These are phyloP conservation scores for Thripadectes ignobilis DNA, from an alignment of 2,797 vertebrate species.

Conservation along the genomic window DNA sequence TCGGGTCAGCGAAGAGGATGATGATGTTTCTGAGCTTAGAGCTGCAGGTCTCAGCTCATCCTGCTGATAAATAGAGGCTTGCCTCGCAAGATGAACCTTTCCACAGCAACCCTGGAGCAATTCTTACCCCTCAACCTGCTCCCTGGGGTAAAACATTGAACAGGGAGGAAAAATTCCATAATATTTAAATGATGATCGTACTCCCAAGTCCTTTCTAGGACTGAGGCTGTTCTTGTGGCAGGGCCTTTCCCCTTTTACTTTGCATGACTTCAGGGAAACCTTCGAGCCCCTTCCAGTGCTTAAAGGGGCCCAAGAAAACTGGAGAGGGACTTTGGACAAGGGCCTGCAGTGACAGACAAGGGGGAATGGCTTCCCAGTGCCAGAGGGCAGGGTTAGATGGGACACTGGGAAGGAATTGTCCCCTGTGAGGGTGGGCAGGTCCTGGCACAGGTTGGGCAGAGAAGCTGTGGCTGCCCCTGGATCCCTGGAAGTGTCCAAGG, in stretches of 20 bases:
- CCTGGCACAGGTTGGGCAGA: not conserved
- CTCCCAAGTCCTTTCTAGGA: not conserved
- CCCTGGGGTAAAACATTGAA: not conserved
- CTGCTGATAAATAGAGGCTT: not conserved
- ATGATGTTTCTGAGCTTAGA: not conserved
- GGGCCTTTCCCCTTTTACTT: not conserved
- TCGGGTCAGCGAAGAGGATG: not conserved
- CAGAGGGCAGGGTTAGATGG: not conserved
- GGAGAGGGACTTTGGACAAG: not conserved
- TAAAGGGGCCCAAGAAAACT: not conserved
- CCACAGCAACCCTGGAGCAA: not conserved
- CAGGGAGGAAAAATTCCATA: not conserved
- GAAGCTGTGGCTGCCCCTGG: not conserved
- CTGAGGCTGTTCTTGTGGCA: not conserved
- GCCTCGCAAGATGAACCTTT: not conserved
- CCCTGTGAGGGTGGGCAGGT: accelerated
- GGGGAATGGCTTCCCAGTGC: not conserved
- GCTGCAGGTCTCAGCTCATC: not conserved
- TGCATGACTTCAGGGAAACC: not conserved
- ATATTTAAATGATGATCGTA: not conserved
- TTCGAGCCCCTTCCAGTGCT: not conserved
- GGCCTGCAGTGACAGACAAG: not conserved
- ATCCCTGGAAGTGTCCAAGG: not conserved
- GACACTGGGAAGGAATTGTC: not conserved
- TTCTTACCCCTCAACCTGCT: not conserved